Evolutionary conservation across 2,888 invertebrate species (phyloP).

Genomic region (Dicyrtoma fusca): DNA sequence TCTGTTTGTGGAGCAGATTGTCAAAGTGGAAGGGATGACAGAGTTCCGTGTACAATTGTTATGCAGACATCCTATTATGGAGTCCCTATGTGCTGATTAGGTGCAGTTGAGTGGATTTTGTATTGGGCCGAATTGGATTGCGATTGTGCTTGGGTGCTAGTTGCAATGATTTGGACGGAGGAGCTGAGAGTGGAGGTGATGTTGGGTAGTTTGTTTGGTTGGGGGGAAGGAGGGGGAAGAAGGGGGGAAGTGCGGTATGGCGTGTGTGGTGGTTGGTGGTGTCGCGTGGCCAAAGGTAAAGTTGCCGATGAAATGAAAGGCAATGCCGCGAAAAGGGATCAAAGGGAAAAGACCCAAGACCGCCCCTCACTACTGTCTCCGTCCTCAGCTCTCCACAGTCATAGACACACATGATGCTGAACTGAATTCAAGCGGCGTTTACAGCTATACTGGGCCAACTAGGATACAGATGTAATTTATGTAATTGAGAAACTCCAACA

Average conservation of each 20-base stretch:
- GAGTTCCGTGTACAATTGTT: too few relatives aligned
- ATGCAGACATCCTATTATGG: too few relatives aligned
- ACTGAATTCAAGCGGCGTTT: not conserved
- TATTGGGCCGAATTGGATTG: too few relatives aligned
- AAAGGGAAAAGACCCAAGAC: conserved; percentile 43
- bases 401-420: not conserved
- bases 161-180: not conserved
- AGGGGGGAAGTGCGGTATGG: conserved; percentile 7
- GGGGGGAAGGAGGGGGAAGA: not conserved
- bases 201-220: not conserved
- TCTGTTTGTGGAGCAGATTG: too few relatives aligned
- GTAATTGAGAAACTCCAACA: too few relatives aligned
- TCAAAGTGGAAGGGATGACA: too few relatives aligned
- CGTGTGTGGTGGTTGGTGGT: conserved; percentile 38
- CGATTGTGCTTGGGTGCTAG: too few relatives aligned
- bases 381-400: not conserved
- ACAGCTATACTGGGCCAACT: too few relatives aligned
- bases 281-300: conserved; percentile 49
- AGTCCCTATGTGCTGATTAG: too few relatives aligned
- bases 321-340: conserved; percentile 44
- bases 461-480: too few relatives aligned
- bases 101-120: too few relatives aligned
- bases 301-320: conserved; percentile 42
- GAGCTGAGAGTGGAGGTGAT: not conserved
- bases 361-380: not conserved